Evolutionary conservation across 1,140 invertebrate genomes (phyloP), one percentile per base, ranked within the genome.

Genomic region (Oryzaephilus surinamensis): DNA sequence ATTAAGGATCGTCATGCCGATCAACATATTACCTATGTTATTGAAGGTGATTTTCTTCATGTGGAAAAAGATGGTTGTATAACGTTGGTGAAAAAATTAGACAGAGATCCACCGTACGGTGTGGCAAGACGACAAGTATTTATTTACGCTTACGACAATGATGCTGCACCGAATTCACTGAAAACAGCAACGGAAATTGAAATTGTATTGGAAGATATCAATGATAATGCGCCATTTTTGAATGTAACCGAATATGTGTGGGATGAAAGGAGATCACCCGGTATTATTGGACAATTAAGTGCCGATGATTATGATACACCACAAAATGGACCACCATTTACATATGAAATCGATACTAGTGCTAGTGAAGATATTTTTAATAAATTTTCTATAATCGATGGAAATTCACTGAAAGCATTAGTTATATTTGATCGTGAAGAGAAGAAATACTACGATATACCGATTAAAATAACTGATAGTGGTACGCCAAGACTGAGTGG

Each of bases 171-270:
- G 21, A 76, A 61, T 11, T 76, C 75, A 10, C 58, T 84, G 6
- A 65, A 67, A 7, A 67, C 65, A 1, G 72, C 72, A 1, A 74
- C 77, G 0, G 76, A 79, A 55, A 77, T 94, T 2, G 75, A 77
- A 13, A 79, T 93, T 23, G 74, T 72, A 19, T 58, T 93, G 2
- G 72, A 70, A 2, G 88, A 93, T 52, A 87, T 92, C 36, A 94
- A 93, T 55, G 89, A 94, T 54, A 93, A 93, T 63, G 81, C 82
- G 1, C 89, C 90, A 0, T 84, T 79, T 57, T 65, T 94, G 32
- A 77, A 84, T 40, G 82, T 84, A 54, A 67, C 69, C 0, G 70
- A 80, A 55, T 81, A 89, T 0, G 76, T 88, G 14, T 92, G 85
- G 85, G 65, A 72, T 40, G 87, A 92, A 64, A 86, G 86, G 57